Evolutionary conservation across 2,888 invertebrate genomes (phyloP), one percentile per base, ranked within the genome.

Genomic region (Spialia ferax): DNA sequence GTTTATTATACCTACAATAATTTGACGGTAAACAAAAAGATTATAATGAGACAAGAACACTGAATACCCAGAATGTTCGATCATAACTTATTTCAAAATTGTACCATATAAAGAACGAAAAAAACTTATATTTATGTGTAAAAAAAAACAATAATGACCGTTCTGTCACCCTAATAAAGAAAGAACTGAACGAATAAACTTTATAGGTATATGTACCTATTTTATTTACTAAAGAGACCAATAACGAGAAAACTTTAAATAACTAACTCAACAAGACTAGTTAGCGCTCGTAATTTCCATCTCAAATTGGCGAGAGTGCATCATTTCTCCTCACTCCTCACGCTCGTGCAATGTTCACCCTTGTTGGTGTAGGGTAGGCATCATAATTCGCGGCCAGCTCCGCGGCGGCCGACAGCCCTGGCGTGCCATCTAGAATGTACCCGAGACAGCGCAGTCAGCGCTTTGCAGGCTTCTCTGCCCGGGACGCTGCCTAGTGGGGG

Each of bases 311-410:
- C 32, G 45, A 60, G 45, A 63, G 86, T 86, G 88, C 87, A 89
- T 89, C 87, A 90, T 88, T 89, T 88, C 86, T 87, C 86, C 4
- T n/a, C n/a, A n/a, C n/a, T n/a, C n/a, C n/a, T n/a, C n/a, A n/a
- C n/a, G n/a, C n/a, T n/a, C n/a, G n/a, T n/a, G n/a, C n/a, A n/a
- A n/a, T n/a, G n/a, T n/a, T n/a, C n/a, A n/a, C n/a, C 32, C 38
- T n/a, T 38, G 6, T n/a, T 7, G 38, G n/a, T n/a, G 38, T 15
- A n/a, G 38, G 38, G 38, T 38, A 83, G 83, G 86, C 84, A 85
- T 85, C 83, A 88, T 89, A 89, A 86, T 85, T 89, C 87, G 15
- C 15, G 18, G 29, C 54, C 29, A 29, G 50, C 50, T 20, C n/a
- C 22, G 10, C 56, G 6, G n/a, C 56, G 23, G 45, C 86, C 86